Evolutionary conservation across 2,113 vertebrate species (phyloP).

Genomic region (Cyanoramphus novaezelandiae): DNA sequence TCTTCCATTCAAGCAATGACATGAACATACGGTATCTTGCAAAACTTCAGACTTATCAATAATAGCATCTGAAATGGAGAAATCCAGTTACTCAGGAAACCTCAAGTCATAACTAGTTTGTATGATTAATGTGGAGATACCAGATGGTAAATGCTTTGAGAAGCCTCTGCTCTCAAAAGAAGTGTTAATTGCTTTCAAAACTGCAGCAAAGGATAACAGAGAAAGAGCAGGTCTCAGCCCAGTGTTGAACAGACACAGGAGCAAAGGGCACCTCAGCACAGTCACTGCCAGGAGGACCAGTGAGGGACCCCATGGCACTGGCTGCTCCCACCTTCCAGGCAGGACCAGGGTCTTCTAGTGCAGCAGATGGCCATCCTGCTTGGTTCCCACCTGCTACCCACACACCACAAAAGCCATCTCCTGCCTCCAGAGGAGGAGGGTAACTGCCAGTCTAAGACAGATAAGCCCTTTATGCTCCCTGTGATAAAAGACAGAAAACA

Average conservation of each 20-base stretch:
- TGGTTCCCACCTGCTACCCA: background rate
- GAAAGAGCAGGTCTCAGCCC: background rate
- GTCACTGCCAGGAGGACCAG: background rate
- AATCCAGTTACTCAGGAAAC: constrained; percentile 5
- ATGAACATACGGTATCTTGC: constrained; percentile 12
- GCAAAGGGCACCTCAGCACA: accelerated
- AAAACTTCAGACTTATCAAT: constrained; percentile 42
- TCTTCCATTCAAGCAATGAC: background rate
- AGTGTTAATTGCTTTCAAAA: background rate
- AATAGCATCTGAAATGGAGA: constrained; percentile 14
- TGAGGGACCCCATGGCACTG: accelerated
- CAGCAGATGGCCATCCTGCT: background rate
- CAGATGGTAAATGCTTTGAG: constrained; percentile 37
- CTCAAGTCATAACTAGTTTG: constrained; percentile 26
- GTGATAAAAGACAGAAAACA: no score
- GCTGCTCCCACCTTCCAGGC: background rate
- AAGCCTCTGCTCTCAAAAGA: constrained; percentile 20
- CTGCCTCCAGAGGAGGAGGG: background rate
- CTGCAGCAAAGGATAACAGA: background rate
- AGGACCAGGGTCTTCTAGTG: background rate
- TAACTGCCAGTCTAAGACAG: background rate
- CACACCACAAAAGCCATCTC: background rate
- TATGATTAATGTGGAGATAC: constrained; percentile 29
- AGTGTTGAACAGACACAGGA: accelerated
- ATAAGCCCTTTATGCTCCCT: no score